Conservation (phyloP, 2,113 vertebrate species). For the Lanius collurio region DNA sequence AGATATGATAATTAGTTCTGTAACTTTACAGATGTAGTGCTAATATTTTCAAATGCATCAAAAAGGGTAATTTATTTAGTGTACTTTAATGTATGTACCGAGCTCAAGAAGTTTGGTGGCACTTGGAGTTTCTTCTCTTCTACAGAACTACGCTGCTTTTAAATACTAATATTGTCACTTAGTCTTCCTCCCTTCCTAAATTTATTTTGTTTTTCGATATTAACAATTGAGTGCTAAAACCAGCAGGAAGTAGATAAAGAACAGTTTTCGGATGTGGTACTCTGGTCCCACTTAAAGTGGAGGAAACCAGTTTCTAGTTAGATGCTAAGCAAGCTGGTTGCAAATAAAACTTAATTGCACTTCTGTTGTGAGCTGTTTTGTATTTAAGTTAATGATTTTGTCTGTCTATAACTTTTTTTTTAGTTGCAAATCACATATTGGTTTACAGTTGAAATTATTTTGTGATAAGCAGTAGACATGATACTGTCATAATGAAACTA, state of each 20-base stretch:
- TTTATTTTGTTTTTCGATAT: neutral
- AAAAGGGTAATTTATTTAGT: neutral
- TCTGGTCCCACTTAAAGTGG: neutral
- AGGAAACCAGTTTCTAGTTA: neutral
- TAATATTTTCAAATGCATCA: neutral
- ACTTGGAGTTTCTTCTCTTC: neutral
- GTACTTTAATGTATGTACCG: rapidly evolving
- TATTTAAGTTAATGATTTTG: neutral
- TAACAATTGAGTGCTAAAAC: neutral
- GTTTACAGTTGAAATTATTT: neutral
- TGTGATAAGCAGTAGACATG: neutral
- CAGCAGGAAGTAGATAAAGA: neutral
- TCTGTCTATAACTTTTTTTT: neutral
- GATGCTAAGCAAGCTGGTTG: neutral
- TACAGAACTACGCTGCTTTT: neutral
- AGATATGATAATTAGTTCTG: slow-evolving; percentile 56
- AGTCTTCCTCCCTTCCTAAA: neutral
- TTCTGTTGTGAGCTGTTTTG: neutral
- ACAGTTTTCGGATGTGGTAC: neutral
- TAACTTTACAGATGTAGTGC: neutral
- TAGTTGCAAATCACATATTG: neutral
- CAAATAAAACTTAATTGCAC: neutral
- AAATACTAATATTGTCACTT: neutral
- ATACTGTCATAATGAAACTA: neutral
- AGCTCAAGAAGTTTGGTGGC: neutral